Evolutionary conservation across 2,888 invertebrate genomes (phyloP).

Genomic region (Pardosa pseudoannulata): DNA sequence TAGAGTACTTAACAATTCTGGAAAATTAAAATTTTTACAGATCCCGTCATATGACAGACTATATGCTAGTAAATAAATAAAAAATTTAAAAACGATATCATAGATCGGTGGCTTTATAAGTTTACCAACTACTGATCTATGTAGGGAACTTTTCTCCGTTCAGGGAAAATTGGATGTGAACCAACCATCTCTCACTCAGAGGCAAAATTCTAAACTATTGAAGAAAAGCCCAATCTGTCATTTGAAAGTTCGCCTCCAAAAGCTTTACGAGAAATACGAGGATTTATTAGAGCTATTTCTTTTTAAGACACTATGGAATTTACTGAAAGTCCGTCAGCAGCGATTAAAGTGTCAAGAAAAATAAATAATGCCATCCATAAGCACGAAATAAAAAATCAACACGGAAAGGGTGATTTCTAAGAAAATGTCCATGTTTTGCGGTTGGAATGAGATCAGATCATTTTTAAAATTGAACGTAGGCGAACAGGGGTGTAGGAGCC

Average conservation of each 20-base stretch:
- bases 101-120: no score
- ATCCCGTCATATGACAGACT: no score
- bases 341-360: slow-evolving; percentile 13
- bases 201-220: neutral
- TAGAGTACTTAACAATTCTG: no score
- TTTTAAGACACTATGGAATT: neutral
- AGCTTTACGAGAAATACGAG: neutral
- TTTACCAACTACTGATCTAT: no score
- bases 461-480: neutral
- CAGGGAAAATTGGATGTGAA: neutral
- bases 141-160: no score
- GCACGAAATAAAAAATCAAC: neutral
- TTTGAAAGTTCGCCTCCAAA: neutral
- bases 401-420: neutral
- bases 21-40: no score
- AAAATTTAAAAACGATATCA: no score
- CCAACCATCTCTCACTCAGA: neutral
- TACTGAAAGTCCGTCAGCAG: neutral
- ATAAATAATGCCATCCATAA: slow-evolving; percentile 4
- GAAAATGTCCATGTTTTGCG: neutral
- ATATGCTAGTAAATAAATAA: no score
- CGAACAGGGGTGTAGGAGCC: no score
- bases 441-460: neutral
- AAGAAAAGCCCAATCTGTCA: neutral
- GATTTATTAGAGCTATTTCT: neutral